phyloP scores from a whole-genome alignment of 2,113 vertebrate species.

The Mohoua ochrocephala region DNA sequence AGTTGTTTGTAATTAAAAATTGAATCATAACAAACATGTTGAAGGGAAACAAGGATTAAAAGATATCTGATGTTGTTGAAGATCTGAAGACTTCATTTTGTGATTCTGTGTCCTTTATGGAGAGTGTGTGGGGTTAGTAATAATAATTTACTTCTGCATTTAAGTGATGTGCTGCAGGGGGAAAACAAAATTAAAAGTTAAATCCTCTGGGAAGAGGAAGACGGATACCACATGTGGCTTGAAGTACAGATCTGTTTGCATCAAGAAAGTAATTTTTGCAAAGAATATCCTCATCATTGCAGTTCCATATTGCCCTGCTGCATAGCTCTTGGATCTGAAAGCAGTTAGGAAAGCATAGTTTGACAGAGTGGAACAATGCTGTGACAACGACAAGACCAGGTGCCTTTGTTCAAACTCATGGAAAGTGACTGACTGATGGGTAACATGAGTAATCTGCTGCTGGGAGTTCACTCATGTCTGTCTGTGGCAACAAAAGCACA shows the following conservation, averaged over 20 bases:
- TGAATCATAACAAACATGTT: background rate
- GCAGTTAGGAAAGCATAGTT: background rate
- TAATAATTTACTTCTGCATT: background rate
- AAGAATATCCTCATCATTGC: background rate
- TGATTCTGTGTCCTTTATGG: background rate
- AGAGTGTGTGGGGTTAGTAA: background rate
- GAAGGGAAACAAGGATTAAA: background rate
- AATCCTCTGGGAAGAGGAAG: background rate
- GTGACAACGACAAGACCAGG: background rate
- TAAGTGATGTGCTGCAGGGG: background rate
- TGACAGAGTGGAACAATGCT: background rate
- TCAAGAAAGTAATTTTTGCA: background rate
- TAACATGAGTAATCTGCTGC: background rate
- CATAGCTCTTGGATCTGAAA: background rate
- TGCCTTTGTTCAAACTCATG: conserved; percentile 19
- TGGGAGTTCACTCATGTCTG: background rate
- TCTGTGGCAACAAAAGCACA: background rate
- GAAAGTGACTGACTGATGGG: conserved; percentile 37
- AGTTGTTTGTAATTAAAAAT: background rate
- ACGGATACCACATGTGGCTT: background rate
- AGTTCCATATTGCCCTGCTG: background rate
- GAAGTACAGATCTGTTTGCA: background rate
- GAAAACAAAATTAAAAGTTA: background rate
- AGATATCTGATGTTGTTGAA: background rate
- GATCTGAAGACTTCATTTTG: background rate